phyloP scores from a whole-genome alignment of 2,888 invertebrate genomes.

The Ceramica pisi region DNA sequence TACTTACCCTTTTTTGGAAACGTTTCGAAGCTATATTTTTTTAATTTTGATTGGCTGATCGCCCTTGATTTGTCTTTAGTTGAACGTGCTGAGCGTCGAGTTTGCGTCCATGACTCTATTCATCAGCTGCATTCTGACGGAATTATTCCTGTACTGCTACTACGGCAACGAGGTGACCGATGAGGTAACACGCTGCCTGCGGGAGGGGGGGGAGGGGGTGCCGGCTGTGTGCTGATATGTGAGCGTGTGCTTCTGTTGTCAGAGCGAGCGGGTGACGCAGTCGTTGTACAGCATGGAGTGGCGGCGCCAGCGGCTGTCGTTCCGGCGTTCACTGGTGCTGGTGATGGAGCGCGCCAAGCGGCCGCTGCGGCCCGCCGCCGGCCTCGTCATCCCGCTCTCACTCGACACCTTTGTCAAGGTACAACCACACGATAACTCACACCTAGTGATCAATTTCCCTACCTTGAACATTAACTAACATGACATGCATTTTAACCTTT shows the following conservation, averaged over 20 bases:
- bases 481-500: slow-evolving; percentile 48
- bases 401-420: slow-evolving; percentile 89
- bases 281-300: slow-evolving; percentile 84
- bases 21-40: not conserved
- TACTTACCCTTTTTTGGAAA: slow-evolving; percentile 49
- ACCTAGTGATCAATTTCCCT: not conserved
- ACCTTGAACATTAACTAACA: not conserved
- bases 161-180: slow-evolving; percentile 90
- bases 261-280: slow-evolving; percentile 84
- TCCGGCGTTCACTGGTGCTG: slow-evolving; percentile 81
- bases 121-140: slow-evolving; percentile 89
- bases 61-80: slow-evolving; percentile 66
- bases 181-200: slow-evolving; percentile 77
- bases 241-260: slow-evolving; percentile 24
- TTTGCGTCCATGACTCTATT: slow-evolving; percentile 89
- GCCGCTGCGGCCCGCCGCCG: slow-evolving; percentile 87
- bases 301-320: slow-evolving; percentile 70
- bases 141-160: slow-evolving; percentile 90
- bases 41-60: slow-evolving; percentile 11
- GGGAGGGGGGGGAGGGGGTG: not conserved
- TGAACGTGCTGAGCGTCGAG: slow-evolving; percentile 81
- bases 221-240: not conserved
- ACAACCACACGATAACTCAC: not conserved
- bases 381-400: slow-evolving; percentile 87
- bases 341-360: slow-evolving; percentile 85